Evolutionary conservation across 2,888 invertebrate genomes (phyloP).

Genomic region (Idaea dimidiata): DNA sequence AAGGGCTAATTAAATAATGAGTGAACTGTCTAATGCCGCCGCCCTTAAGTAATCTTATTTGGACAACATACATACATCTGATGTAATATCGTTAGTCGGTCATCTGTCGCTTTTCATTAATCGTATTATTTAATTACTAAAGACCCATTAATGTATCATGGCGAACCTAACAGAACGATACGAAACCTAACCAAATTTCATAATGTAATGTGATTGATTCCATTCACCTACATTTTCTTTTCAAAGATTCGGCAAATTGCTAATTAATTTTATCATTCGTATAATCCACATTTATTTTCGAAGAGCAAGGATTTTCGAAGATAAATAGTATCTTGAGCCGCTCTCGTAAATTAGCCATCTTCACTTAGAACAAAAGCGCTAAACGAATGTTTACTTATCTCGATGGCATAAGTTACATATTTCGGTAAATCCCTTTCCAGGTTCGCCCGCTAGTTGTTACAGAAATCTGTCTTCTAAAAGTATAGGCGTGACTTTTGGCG

Average conservation of each 20-base stretch:
- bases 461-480: conserved; percentile 23
- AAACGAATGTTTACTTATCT: conserved; percentile 12
- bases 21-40: no score
- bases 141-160: background rate
- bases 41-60: no score
- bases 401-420: conserved; percentile 9
- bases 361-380: conserved; percentile 14
- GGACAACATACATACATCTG: background rate
- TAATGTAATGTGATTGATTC: background rate
- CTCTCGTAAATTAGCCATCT: conserved; percentile 27
- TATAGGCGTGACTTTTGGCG: conserved; percentile 24
- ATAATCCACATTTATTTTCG: conserved; percentile 23
- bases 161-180: no score
- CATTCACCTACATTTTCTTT: conserved; percentile 10
- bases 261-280: conserved; percentile 30
- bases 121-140: background rate
- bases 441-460: conserved; percentile 11
- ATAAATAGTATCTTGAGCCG: conserved; percentile 24
- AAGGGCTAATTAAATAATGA: no score
- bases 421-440: background rate
- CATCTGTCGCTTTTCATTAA: background rate
- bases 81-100: background rate
- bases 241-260: conserved; percentile 21
- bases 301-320: conserved; percentile 19
- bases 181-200: no score